These are phyloP conservation scores for Pangasianodon gigas DNA, from an alignment of 2,113 vertebrate species.

Conservation along the genomic window DNA sequence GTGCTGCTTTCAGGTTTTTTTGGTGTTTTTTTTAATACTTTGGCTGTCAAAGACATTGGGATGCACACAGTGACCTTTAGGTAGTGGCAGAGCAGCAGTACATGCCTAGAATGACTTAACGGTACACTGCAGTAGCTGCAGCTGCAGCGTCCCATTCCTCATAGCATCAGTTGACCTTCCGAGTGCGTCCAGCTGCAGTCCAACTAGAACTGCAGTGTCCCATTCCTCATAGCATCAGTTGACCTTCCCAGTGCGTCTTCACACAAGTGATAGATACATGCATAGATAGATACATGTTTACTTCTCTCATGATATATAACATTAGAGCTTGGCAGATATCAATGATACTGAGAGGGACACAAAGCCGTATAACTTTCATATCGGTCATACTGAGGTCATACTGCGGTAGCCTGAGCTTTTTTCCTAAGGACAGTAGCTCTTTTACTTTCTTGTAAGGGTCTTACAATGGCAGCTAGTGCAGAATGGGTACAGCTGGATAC, in stretches of 20 bases:
- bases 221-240: neutral
- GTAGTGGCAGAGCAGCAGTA: neutral
- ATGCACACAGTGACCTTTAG: neutral
- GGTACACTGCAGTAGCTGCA: constrained; percentile 13
- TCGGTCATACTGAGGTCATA: neutral
- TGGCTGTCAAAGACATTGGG: neutral
- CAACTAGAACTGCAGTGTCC: neutral
- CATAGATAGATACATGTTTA: neutral
- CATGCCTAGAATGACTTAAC: neutral
- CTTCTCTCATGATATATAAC: neutral
- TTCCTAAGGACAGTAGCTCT: neutral
- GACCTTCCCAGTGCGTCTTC: constrained; percentile 21
- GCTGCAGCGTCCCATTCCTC: neutral
- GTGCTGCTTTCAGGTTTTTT: constrained; percentile 24
- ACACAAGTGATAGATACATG: neutral
- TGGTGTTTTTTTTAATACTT: neutral
- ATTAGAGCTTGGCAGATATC: neutral
- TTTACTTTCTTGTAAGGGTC: neutral
- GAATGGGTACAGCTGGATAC: neutral
- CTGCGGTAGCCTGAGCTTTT: neutral
- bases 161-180: constrained; percentile 16
- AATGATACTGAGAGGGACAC: neutral
- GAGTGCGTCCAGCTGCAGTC: neutral
- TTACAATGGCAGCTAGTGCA: constrained; percentile 2
- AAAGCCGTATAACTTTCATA: neutral